Evolutionary conservation across 1,140 invertebrate genomes (phyloP).

Genomic region (Diachasmimorpha longicaudata): DNA sequence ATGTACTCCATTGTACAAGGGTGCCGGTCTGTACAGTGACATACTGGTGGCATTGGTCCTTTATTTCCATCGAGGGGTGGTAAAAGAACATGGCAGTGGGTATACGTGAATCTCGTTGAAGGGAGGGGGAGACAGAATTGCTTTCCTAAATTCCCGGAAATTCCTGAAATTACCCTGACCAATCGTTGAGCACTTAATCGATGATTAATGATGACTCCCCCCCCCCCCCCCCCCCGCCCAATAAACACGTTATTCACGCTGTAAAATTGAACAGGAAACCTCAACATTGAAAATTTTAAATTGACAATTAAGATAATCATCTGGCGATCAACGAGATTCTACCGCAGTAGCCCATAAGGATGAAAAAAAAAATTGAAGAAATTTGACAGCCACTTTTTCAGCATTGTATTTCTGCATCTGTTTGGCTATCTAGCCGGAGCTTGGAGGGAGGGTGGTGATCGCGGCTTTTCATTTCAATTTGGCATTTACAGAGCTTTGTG

Average conservation of each 20-base stretch:
- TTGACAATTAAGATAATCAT: neutral
- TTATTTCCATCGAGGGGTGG: neutral
- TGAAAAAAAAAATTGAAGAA: neutral
- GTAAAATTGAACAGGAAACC: neutral
- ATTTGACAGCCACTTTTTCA: constrained; percentile 35
- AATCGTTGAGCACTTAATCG: constrained; percentile 54
- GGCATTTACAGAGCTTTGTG: constrained; percentile 59
- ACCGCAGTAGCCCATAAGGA: neutral
- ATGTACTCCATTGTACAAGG: constrained; percentile 47
- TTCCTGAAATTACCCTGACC: constrained; percentile 55
- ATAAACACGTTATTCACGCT: neutral
- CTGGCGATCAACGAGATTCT: neutral
- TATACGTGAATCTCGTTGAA: neutral
- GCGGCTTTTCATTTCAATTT: constrained; percentile 47
- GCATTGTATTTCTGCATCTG: constrained; percentile 57
- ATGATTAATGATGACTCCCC: constrained; percentile 48
- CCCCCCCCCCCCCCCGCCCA: neutral
- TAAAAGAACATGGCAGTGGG: neutral
- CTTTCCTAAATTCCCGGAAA: constrained; percentile 52
- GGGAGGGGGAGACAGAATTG: neutral
- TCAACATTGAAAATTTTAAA: neutral
- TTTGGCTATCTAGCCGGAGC: constrained; percentile 34
- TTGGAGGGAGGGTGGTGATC: constrained; percentile 22
- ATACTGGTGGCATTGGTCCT: constrained; percentile 55
- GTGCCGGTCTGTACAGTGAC: constrained; percentile 57